These are phyloP conservation scores for Notodonta dromedarius DNA, from an alignment of 2,888 invertebrate genomes.

Conservation along the genomic window DNA sequence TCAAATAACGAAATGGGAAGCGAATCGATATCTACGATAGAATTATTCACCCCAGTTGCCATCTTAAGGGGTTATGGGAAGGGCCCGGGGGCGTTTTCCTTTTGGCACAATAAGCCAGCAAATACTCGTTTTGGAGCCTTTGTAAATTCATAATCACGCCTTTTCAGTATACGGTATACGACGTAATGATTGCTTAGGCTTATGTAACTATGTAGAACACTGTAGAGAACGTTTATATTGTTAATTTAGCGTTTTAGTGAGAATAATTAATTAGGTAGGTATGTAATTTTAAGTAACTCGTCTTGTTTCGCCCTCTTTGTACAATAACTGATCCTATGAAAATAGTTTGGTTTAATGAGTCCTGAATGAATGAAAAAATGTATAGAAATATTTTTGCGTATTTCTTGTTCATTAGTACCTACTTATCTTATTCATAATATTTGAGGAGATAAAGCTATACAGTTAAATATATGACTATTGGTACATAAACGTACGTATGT, in stretches of 20 bases:
- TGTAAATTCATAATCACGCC: background rate
- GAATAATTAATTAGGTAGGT: background rate
- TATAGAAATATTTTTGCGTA: too few species aligned
- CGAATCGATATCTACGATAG: background rate
- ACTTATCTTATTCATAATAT: too few species aligned
- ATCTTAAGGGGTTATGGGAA: background rate
- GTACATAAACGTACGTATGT: too few species aligned
- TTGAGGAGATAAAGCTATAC: too few species aligned
- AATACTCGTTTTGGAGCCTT: constrained; percentile 1
- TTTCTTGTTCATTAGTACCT: too few species aligned
- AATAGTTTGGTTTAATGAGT: too few species aligned
- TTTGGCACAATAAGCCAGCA: background rate
- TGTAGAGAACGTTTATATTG: background rate
- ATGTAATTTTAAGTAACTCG: background rate
- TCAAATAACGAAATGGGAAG: background rate
- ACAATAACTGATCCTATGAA: too few species aligned
- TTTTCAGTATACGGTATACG: background rate
- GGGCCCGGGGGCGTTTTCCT: background rate
- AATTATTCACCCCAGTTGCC: background rate
- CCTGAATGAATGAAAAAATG: too few species aligned
- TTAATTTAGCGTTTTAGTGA: background rate
- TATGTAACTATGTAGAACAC: background rate
- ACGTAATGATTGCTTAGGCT: constrained; percentile 1
- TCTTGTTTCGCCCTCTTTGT: background rate
- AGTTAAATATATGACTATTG: too few species aligned